Conservation (phyloP, 2,113 vertebrate species). For the Naja naja region DNA sequence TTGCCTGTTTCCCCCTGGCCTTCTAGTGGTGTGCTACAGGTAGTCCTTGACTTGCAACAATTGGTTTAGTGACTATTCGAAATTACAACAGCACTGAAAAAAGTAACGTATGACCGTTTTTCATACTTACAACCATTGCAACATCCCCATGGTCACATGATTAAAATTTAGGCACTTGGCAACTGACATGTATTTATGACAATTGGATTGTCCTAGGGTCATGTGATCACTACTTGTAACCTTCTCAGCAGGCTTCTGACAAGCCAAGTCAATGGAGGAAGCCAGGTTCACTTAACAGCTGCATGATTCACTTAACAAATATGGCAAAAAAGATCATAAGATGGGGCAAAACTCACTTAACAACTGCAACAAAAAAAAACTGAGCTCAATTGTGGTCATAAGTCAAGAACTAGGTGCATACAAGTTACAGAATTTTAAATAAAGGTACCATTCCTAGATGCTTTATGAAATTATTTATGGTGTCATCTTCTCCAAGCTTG, state of each 20-base stretch:
- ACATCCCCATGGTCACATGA: neutral
- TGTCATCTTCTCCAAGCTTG: neutral
- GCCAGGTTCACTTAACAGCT: neutral
- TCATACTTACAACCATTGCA: neutral
- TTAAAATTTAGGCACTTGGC: neutral
- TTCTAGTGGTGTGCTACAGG: neutral
- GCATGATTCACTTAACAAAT: no score
- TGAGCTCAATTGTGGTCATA: neutral
- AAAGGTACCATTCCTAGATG: neutral
- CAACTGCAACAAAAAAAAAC: neutral
- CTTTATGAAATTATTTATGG: neutral
- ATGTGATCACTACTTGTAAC: neutral
- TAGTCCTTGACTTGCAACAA: neutral
- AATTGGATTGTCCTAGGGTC: neutral
- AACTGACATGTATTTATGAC: neutral
- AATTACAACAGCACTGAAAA: neutral
- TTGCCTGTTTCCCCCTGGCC: neutral
- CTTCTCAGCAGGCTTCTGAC: neutral
- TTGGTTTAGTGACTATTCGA: neutral
- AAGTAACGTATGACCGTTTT: neutral
- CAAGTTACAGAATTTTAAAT: neutral
- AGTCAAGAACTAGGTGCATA: neutral
- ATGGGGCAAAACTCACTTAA: neutral
- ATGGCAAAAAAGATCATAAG: no score
- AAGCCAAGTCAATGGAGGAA: neutral